Evolutionary conservation across 2,113 vertebrate genomes (phyloP).

Genomic region (Lichenostomus cassidix): DNA sequence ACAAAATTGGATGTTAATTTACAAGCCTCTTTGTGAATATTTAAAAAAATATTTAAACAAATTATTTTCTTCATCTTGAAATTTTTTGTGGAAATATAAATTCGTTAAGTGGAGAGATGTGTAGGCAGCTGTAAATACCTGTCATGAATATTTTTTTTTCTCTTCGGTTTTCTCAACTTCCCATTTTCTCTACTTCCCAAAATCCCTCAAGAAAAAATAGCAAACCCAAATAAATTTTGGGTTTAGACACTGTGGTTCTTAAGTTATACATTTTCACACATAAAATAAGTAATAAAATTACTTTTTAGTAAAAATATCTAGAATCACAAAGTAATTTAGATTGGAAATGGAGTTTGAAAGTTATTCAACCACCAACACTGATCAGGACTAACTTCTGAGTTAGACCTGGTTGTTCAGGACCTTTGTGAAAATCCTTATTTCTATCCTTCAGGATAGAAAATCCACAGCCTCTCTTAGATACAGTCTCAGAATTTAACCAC

Average conservation of each 20-base stretch:
- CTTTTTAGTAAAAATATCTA: not conserved
- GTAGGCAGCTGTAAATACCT: not conserved
- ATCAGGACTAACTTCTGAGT: not conserved
- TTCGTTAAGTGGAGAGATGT: not conserved
- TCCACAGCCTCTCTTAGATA: not conserved
- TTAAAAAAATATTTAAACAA: not conserved
- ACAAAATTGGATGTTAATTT: not conserved
- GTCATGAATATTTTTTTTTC: not conserved
- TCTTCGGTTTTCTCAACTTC: not conserved
- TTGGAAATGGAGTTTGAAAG: not conserved
- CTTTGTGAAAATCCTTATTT: not conserved
- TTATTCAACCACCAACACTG: not conserved
- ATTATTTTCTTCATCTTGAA: not conserved
- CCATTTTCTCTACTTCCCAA: not conserved
- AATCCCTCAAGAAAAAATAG: not conserved
- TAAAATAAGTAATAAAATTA: not conserved
- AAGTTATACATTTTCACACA: not conserved
- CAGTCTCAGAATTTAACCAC: not conserved
- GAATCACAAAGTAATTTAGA: not conserved
- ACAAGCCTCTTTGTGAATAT: not conserved
- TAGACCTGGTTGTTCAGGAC: not conserved
- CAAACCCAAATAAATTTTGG: not conserved
- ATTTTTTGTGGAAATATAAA: not conserved
- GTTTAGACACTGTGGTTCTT: not conserved
- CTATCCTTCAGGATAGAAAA: not conserved